Base-by-base conservation (phyloP, 2,888 invertebrate genomes). In the Mantis religiosa region DNA sequence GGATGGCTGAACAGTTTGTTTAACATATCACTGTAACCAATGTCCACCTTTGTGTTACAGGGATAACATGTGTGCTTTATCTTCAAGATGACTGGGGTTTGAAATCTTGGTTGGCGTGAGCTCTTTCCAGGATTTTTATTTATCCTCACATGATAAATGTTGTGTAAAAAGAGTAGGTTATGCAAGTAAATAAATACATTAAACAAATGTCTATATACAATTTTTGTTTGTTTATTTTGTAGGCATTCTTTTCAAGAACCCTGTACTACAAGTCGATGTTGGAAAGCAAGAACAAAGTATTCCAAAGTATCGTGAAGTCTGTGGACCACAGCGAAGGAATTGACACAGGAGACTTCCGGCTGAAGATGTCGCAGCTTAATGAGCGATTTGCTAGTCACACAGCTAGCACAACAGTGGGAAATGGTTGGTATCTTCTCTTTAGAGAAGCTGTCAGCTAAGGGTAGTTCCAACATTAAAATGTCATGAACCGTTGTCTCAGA, bases 211-310 rank as follows among this genome's bases (percentile, higher is more conserved):
- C 28, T 15, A 83, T 87, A 12, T 82, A 41, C 41, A 88, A 14
- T 82, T 54, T 41, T 12, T 34, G 41, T 2, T 41, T 84, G 82
- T 90, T 90, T 88, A 88, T 87, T 89, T 91, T 92, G 3, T 91
- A 94, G 94, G 92, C 92, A 41, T 98, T 98, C 94, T 98, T 99
- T 93, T 97, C 98, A 0, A 95, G 98, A 89, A 97, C 97, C 0
- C 95, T 98, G 0, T 98, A 98, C 93, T 98, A 98, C 93, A 97
- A 97, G 92, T 97, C 98, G 0, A 98, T 98, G 97, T 93, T 99
- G 90, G 98, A 98, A 92, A 98, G 98, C 92, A 98, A 98, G 94
- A 98, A 98, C 93, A 98, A 98, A 93, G 97, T 98, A 84, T 96
- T 98, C 94, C 96, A 97, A 92, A 98, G 96, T 92, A 97, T 99